Percentiles rank a stretch among this genome's conserved stretches.
phyloP scores from a whole-genome alignment of 2,113 vertebrate species.

The Nycticorax nycticorax region DNA sequence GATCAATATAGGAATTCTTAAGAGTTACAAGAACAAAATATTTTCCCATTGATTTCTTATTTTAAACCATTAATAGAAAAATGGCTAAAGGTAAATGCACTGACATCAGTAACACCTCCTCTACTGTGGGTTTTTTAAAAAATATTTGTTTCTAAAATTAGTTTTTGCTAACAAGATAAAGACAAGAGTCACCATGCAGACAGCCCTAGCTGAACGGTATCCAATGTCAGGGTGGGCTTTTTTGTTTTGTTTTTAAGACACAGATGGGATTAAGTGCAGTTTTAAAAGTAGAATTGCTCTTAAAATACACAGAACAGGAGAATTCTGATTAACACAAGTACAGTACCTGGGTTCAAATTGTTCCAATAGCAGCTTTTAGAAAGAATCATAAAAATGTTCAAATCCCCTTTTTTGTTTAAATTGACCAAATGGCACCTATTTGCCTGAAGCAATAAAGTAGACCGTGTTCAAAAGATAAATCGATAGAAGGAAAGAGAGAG shows the following conservation, averaged over 20 bases:
- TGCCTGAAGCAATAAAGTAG: constrained; percentile 82
- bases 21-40: constrained; percentile 73
- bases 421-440: constrained; percentile 82
- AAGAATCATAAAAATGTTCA: constrained; percentile 40
- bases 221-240: neutral
- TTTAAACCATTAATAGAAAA: constrained; percentile 66
- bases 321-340: neutral
- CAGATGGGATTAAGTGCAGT: neutral
- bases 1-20: constrained; percentile 66
- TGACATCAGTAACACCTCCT: neutral
- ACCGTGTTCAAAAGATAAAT: constrained; percentile 81
- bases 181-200: neutral
- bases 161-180: constrained; percentile 9
- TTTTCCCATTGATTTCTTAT: constrained; percentile 72
- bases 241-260: neutral
- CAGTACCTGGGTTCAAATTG: neutral
- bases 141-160: neutral
- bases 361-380: neutral
- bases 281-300: neutral
- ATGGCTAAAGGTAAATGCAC: constrained; percentile 29
- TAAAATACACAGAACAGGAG: too few relatives aligned
- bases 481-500: constrained; percentile 86
- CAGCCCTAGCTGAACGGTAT: neutral
- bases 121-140: neutral
- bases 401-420: constrained; percentile 77